Conservation (phyloP, 2,888 invertebrate genomes). For the Biston betularia region DNA sequence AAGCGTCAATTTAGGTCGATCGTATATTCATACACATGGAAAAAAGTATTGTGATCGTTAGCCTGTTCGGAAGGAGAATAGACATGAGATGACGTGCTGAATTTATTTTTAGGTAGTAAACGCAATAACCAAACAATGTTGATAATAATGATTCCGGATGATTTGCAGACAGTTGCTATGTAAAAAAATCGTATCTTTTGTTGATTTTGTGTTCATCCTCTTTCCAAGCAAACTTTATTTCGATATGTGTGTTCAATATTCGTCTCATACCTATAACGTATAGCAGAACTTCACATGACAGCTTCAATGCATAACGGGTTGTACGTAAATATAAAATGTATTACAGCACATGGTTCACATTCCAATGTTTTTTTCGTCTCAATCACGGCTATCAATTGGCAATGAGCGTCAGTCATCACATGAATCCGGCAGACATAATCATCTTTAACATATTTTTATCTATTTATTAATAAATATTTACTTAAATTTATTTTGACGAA, state of each 20-base stretch:
- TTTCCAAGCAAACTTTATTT: too few relatives aligned
- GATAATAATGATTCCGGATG: too few relatives aligned
- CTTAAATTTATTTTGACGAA: neutral
- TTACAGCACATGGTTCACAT: neutral
- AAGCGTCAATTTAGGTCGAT: slow-evolving; percentile 42
- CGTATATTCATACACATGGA: neutral
- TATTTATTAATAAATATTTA: neutral
- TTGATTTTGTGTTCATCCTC: too few relatives aligned
- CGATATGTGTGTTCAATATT: too few relatives aligned
- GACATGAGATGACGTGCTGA: too few relatives aligned
- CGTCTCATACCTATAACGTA: too few relatives aligned
- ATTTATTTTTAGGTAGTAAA: too few relatives aligned
- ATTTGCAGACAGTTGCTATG: too few relatives aligned
- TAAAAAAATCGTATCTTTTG: too few relatives aligned
- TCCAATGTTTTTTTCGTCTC: neutral
- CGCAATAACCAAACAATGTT: too few relatives aligned
- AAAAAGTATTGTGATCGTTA: neutral
- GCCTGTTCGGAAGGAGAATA: too few relatives aligned
- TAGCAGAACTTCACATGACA: neutral
- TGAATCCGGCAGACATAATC: slow-evolving; percentile 70
- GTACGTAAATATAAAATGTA: neutral
- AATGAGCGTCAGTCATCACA: slow-evolving; percentile 16
- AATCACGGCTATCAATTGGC: neutral
- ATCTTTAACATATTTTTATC: slow-evolving; percentile 52
- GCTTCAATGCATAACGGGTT: too few relatives aligned